Percentiles rank a stretch among this genome's conserved stretches.
phyloP scores from a whole-genome alignment of 2,797 vertebrate species.

The Crocidura indochinensis region DNA sequence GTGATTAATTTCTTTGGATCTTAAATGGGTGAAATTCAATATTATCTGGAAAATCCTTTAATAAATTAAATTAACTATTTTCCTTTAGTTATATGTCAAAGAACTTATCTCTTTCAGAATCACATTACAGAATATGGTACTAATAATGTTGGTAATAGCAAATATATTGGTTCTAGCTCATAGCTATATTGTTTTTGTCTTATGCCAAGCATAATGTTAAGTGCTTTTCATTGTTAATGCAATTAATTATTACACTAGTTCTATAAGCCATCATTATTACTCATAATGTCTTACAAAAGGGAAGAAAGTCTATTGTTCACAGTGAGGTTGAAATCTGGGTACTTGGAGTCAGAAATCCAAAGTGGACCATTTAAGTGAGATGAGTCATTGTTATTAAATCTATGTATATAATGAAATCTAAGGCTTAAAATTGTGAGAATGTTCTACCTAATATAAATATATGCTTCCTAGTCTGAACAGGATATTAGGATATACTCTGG shows the following conservation, averaged over 20 bases:
- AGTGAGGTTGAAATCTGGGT: not conserved
- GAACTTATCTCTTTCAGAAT: not conserved
- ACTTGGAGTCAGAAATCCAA: not conserved
- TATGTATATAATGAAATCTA: not conserved
- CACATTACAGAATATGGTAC: not conserved
- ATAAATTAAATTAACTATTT: not conserved
- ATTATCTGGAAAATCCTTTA: not conserved
- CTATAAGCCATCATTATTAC: not conserved
- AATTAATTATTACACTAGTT: not conserved
- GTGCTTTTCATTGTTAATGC: not conserved
- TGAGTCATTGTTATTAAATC: not conserved
- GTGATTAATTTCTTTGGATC: not conserved
- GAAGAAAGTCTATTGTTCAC: not conserved
- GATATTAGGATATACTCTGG: not conserved
- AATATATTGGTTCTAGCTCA: not conserved
- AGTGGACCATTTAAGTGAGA: not conserved
- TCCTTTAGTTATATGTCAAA: conserved; percentile 1
- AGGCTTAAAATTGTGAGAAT: not conserved
- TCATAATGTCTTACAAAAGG: not conserved
- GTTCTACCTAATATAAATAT: not conserved
- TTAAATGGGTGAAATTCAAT: not conserved
- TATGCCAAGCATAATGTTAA: not conserved
- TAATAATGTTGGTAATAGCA: conserved; percentile 35
- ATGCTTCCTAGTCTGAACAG: not conserved
- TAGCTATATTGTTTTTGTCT: not conserved